Evolutionary conservation across 2,113 vertebrate species (phyloP).

Genomic region (Microcebus jonahi): DNA sequence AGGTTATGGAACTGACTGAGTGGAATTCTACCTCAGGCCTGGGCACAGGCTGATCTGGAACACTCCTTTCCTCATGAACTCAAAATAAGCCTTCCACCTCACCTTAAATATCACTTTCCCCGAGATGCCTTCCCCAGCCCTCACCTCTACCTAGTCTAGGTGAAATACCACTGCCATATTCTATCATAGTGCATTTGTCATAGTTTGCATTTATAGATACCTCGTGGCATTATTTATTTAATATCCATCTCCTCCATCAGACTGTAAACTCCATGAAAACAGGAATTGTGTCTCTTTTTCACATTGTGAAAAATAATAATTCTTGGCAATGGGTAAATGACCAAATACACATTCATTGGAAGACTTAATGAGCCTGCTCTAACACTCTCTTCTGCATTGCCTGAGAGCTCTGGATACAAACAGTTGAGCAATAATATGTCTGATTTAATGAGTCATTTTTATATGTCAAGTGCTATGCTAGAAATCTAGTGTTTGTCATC

Average conservation of each 20-base stretch:
- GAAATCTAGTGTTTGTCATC: background rate
- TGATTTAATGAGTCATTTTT: background rate
- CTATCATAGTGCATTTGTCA: background rate
- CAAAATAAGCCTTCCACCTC: background rate
- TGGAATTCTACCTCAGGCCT: background rate
- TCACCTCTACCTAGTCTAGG: background rate
- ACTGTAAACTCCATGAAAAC: background rate
- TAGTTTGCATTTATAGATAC: background rate
- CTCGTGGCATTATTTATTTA: background rate
- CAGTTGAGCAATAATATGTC: background rate
- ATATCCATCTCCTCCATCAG: background rate
- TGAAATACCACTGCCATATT: background rate
- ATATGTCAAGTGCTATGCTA: background rate
- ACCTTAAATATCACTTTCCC: constrained; percentile 23
- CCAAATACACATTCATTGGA: constrained; percentile 4
- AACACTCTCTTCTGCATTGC: background rate
- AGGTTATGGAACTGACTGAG: background rate
- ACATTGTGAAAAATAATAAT: background rate
- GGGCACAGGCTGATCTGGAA: background rate
- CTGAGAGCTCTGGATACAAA: background rate
- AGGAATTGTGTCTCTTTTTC: constrained; percentile 37
- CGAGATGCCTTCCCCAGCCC: background rate
- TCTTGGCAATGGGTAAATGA: background rate
- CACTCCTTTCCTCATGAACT: background rate
- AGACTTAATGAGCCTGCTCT: background rate